These are phyloP conservation scores for Crioceris asparagi DNA, from an alignment of 2,888 invertebrate species.

Conservation along the genomic window DNA sequence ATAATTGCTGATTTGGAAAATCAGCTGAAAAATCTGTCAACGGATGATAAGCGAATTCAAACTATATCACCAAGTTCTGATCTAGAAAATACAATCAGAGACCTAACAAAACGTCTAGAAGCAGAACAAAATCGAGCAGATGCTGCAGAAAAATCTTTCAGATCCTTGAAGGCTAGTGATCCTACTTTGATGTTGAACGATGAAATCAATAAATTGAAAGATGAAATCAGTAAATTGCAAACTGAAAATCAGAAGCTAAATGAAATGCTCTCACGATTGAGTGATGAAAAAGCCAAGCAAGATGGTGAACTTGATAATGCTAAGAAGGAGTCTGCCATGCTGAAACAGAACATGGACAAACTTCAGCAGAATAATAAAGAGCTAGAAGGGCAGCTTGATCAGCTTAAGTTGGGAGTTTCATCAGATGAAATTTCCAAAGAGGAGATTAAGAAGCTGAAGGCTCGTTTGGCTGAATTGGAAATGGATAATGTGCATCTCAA, in stretches of 20 bases:
- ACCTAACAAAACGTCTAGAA: conserved; percentile 23
- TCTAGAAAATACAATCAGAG: conserved; percentile 19
- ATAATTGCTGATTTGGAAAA: conserved; percentile 27
- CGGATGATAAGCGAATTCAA: conserved; percentile 13
- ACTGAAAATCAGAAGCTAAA: conserved; percentile 17
- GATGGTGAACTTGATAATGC: conserved; percentile 15
- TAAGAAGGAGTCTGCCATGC: neutral
- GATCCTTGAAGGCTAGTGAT: conserved; percentile 20
- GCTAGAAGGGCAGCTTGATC: neutral
- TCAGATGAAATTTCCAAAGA: conserved; percentile 11
- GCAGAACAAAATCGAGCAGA: conserved; percentile 21
- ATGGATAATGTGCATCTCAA: conserved; percentile 13
- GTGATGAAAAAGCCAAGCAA: conserved; percentile 11
- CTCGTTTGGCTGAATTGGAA: conserved; percentile 12
- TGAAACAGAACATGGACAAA: conserved; percentile 3
- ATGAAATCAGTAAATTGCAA: conserved; percentile 16
- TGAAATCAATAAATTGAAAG: conserved; percentile 19
- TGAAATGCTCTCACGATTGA: conserved; percentile 10
- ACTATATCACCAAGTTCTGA: conserved; percentile 14
- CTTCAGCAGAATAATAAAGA: neutral
- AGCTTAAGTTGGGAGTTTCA: neutral
- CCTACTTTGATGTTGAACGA: conserved; percentile 20
- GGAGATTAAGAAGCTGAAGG: conserved; percentile 15
- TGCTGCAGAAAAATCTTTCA: conserved; percentile 21
- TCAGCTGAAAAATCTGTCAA: conserved; percentile 18